These are phyloP conservation scores for Lottia scabra DNA, from an alignment of 2,888 invertebrate species.

Conservation along the genomic window DNA sequence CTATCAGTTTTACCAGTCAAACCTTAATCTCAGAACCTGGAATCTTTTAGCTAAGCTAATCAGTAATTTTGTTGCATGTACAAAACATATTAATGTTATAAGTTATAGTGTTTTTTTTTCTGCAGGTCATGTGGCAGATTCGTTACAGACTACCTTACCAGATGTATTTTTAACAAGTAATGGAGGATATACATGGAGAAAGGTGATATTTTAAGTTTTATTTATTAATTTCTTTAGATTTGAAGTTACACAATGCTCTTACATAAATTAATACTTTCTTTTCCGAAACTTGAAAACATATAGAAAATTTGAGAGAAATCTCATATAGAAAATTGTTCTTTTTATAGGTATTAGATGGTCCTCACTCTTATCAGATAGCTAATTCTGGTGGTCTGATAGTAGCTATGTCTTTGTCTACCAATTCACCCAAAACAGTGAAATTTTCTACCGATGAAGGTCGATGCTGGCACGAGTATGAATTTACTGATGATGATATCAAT, in stretches of 20 bases:
- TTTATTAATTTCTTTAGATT: no score
- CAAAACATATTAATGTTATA: no score
- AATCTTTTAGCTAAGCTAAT: no score
- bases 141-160: slow-evolving; percentile 62
- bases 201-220: slow-evolving; percentile 35
- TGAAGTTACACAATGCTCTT: no score
- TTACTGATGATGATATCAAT: slow-evolving; percentile 52
- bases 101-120: not conserved
- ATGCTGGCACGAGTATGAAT: slow-evolving; percentile 67
- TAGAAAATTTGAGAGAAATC: no score
- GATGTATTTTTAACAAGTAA: slow-evolving; percentile 67
- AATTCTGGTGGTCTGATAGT: slow-evolving; percentile 67
- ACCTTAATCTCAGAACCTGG: no score
- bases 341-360: slow-evolving; percentile 42
- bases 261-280: no score
- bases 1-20: no score
- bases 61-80: no score
- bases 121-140: slow-evolving; percentile 65
- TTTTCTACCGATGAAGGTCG: slow-evolving; percentile 67
- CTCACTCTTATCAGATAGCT: slow-evolving; percentile 65
- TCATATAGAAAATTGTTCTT: not conserved
- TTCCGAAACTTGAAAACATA: no score
- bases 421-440: slow-evolving; percentile 52
- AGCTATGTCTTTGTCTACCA: slow-evolving; percentile 51
- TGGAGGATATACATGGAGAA: slow-evolving; percentile 67